Conservation (phyloP, 2,888 invertebrate genomes). For the Apodemia duryi region DNA sequence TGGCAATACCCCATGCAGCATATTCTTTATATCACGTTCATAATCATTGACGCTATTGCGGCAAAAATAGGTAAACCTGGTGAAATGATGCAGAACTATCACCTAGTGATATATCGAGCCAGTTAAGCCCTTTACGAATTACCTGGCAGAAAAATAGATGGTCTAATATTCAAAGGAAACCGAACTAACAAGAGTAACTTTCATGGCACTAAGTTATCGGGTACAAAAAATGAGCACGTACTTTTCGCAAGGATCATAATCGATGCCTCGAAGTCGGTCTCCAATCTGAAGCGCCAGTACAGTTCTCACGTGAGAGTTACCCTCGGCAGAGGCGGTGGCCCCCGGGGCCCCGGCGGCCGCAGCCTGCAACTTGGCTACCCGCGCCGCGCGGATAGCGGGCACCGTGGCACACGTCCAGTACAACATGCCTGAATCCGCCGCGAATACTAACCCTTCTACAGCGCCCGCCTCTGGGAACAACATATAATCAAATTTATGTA, state of each 20-base stretch:
- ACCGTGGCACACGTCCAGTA: constrained; percentile 94
- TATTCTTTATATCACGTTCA: too few species aligned
- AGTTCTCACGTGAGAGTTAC: constrained; percentile 53
- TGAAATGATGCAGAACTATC: too few species aligned
- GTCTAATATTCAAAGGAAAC: too few species aligned
- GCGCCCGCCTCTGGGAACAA: constrained; percentile 84
- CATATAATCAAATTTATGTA: too few species aligned
- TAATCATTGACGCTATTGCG: too few species aligned
- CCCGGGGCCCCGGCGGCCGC: constrained; percentile 37
- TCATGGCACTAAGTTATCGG: not conserved
- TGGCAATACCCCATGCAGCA: too few species aligned
- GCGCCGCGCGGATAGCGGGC: constrained; percentile 63
- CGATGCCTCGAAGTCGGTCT: constrained; percentile 92
- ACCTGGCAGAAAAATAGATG: too few species aligned
- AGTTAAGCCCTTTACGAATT: too few species aligned
- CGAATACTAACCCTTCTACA: constrained; percentile 92
- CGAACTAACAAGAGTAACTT: too few species aligned
- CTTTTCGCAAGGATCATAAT: constrained; percentile 88
- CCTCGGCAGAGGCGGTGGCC: constrained; percentile 28
- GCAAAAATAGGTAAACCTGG: too few species aligned
- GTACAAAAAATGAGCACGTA: constrained; percentile 17
- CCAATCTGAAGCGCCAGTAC: constrained; percentile 82
- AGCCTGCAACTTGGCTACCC: constrained; percentile 34
- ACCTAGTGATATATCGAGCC: too few species aligned
- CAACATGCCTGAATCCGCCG: constrained; percentile 82